Conservation (phyloP, 2,888 invertebrate genomes). For the Ryuthela nishihirai region DNA sequence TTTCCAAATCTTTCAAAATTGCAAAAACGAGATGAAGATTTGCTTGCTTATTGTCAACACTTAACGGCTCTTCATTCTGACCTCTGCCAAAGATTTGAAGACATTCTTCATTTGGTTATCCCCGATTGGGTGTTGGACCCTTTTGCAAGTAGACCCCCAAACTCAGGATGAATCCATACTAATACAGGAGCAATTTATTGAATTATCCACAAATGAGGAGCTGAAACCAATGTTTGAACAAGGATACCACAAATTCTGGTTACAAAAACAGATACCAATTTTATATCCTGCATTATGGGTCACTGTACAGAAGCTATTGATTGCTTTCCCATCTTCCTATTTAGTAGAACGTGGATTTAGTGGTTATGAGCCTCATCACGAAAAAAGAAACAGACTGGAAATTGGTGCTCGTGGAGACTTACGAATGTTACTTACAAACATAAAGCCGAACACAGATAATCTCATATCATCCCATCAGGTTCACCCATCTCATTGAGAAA, state of each 20-base stretch:
- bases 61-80: constrained; percentile 24
- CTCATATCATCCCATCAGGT: constrained; percentile 2
- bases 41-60: constrained; percentile 1
- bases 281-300: constrained; percentile 1
- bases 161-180: neutral
- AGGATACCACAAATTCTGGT: neutral
- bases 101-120: constrained; percentile 10
- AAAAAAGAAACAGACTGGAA: constrained; percentile 4
- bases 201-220: neutral
- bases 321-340: neutral
- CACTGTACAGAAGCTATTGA: neutral
- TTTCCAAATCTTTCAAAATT: constrained; percentile 32
- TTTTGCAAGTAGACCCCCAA: neutral
- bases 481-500: neutral
- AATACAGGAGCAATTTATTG: neutral
- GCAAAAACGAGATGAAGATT: neutral
- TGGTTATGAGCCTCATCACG: neutral
- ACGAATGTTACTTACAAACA: neutral
- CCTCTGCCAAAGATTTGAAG: constrained; percentile 23
- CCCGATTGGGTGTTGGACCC: neutral
- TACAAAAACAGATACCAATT: neutral
- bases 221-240: neutral
- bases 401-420: constrained; percentile 1
- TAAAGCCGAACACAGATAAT: neutral
- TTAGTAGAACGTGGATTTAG: neutral